Conservation (phyloP, 2,797 vertebrate species). For the Mormyrus hasselquistii region DNA sequence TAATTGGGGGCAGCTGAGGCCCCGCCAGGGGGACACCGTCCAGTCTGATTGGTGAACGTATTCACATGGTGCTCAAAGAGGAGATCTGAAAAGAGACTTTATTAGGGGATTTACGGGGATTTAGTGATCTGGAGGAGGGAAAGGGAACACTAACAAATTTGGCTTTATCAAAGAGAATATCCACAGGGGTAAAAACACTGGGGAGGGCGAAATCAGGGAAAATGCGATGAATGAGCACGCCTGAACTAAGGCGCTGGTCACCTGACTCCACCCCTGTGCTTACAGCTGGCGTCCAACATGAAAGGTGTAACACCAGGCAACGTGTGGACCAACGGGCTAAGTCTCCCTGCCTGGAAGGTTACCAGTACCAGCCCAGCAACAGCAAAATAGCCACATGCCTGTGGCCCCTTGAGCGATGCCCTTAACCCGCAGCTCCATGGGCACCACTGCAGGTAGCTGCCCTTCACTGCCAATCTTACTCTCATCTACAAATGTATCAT, state of each 20-base stretch:
- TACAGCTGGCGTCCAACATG: neutral
- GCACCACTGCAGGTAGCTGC: neutral
- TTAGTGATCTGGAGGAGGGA: neutral
- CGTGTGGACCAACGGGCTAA: neutral
- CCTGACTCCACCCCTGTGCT: neutral
- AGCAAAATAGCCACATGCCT: neutral
- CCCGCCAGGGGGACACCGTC: neutral
- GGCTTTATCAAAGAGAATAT: neutral
- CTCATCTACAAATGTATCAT: neutral
- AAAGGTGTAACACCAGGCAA: neutral
- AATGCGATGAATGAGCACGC: neutral
- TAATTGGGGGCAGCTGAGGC: neutral
- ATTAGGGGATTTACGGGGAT: constrained; percentile 1
- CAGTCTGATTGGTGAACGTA: neutral
- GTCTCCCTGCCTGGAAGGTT: neutral
- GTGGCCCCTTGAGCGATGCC: neutral
- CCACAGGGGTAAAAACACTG: neutral
- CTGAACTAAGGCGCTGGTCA: neutral
- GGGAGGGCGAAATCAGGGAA: neutral
- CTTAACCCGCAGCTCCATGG: neutral
- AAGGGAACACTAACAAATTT: neutral
- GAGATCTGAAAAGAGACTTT: neutral
- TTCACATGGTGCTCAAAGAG: neutral
- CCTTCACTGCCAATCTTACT: neutral
- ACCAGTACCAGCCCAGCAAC: neutral